Conservation (phyloP, 2,888 invertebrate genomes). For the Ecliptopera silaceata region DNA sequence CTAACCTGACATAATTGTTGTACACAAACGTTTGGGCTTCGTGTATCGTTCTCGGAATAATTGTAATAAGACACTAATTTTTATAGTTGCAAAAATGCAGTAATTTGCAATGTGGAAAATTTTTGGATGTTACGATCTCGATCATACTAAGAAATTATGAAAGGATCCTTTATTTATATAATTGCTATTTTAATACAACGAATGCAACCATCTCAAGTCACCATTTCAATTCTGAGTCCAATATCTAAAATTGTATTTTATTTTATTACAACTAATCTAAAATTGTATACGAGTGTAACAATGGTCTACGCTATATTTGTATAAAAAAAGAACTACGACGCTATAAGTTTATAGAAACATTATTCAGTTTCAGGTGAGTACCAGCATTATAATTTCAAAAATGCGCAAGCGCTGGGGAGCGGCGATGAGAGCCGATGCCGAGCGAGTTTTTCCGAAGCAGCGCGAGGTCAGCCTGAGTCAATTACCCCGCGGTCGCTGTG, state of each 20-base stretch:
- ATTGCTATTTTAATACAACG: too few species aligned
- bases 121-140: not conserved
- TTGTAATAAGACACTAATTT: slow-evolving; percentile 9
- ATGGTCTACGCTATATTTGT: not conserved
- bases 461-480: slow-evolving; percentile 85
- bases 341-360: not conserved
- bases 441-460: slow-evolving; percentile 73
- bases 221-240: too few species aligned
- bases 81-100: not conserved
- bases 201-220: too few species aligned
- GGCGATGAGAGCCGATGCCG: slow-evolving; percentile 56
- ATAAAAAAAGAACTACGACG: not conserved
- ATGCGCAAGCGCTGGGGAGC: slow-evolving; percentile 36
- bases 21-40: slow-evolving; percentile 12
- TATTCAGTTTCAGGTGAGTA: slow-evolving; percentile 14
- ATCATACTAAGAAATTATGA: too few species aligned
- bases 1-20: slow-evolving; percentile 32
- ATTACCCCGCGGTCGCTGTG: slow-evolving; percentile 80
- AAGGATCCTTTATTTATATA: too few species aligned
- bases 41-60: slow-evolving; percentile 20
- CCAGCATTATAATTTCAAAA: slow-evolving; percentile 29
- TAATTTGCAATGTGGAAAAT: not conserved
- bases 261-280: too few species aligned
- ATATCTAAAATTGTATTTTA: too few species aligned
- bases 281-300: too few species aligned